Base-by-base conservation (phyloP, 2,113 vertebrate genomes). In the Zonotrichia leucophrys region DNA sequence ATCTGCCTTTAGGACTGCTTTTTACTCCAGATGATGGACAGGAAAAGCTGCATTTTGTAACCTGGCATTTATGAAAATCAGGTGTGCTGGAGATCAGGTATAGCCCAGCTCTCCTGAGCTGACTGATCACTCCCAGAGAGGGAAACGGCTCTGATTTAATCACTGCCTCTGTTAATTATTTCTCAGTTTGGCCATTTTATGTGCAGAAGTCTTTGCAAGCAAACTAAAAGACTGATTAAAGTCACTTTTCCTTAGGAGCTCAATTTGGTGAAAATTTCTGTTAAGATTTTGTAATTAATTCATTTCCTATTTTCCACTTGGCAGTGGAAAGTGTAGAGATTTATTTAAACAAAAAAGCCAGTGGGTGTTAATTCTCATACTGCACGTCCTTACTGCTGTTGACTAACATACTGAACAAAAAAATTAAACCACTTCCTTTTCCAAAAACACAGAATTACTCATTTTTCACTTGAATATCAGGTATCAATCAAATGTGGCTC, bases 401-500 rank as follows among this genome's bases (percentile, higher is more conserved):
- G 91, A 31, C 75, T 93, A 96, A 74, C 39, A 49, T 10, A 39
- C 41, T 77, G 47, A 94, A 49, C 35, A 50, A 81, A 96, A 85
- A 50, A 87, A 46, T 23, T 20, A 50, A 16, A 15, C 25, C 37
- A 20, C 12, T 88, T 92, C 87, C 50, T 67, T 93, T 64, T 86
- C 49, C 55, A 59, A 94, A 95, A 10, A 0, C 17, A 76, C 41
- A 22, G 74, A 81, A 90, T 88, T 89, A 83, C 17, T 86, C 18
- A 84, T 83, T 95, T 93, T 96, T 66, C 73, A 53, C 44, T 88
- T 90, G 55, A 96, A 78, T 92, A 93, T 91, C 75, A 93, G 64
- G n/a, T 93, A 94, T 59, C 94, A 90, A 35, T 92, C 92, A 95
- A 92, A 78, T 31, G 9, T 56, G 31, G 47, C 30, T 68, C 86